These are phyloP conservation scores for Philopotamus ludificatus DNA, from an alignment of 1,140 invertebrate species.

Conservation along the genomic window DNA sequence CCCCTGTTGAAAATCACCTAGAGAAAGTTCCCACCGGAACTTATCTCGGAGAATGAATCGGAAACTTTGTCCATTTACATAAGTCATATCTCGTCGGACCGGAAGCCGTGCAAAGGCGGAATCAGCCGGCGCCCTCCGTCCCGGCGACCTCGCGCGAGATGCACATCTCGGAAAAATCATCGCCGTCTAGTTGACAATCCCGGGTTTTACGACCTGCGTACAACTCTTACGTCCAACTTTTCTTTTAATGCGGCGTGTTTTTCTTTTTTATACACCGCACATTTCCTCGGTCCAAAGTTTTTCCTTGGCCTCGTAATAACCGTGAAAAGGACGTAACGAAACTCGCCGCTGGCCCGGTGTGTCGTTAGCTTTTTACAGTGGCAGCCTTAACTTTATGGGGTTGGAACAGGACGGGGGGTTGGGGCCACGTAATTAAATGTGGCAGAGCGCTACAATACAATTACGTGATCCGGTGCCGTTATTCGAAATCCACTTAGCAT, in stretches of 20 bases:
- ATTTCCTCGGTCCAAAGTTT: neutral
- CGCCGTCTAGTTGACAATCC: neutral
- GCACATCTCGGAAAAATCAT: neutral
- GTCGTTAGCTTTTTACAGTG: conserved; percentile 10
- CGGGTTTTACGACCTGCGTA: neutral
- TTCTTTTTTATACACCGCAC: neutral
- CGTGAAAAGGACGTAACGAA: neutral
- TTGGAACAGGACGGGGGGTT: too few relatives aligned
- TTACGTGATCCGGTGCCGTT: conserved; percentile 29
- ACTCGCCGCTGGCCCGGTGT: neutral
- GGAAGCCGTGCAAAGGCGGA: too few relatives aligned
- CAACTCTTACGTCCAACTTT: neutral
- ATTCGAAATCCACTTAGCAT: conserved; percentile 34
- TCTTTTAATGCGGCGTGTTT: neutral
- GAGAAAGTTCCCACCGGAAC: too few relatives aligned
- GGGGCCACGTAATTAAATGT: conserved; percentile 31
- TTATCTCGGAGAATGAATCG: too few relatives aligned
- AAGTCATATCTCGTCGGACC: too few relatives aligned
- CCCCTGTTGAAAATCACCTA: too few relatives aligned
- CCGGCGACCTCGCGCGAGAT: too few relatives aligned
- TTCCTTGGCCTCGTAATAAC: neutral
- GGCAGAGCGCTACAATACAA: conserved; percentile 33
- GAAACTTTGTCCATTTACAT: too few relatives aligned
- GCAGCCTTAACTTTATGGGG: conserved; percentile 3
- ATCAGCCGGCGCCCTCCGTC: too few relatives aligned